A percentile compares a stretch with the other conserved stretches of the same genome.
Conservation (phyloP, 2,888 invertebrate species). For the Margaritifera margaritifera region DNA sequence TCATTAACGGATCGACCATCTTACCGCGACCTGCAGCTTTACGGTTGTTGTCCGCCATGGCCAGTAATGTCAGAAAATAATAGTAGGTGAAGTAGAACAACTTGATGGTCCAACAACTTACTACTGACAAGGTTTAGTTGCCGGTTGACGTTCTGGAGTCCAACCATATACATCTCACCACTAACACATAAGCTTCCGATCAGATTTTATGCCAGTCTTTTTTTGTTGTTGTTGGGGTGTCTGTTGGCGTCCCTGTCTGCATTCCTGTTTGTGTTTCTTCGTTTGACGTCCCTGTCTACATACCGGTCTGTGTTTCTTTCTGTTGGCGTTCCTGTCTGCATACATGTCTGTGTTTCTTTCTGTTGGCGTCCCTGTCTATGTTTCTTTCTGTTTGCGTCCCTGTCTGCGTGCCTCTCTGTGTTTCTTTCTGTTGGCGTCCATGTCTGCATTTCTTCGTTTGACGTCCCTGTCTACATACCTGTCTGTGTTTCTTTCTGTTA, state of each 20-base stretch:
- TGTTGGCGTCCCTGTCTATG: constrained; percentile 10
- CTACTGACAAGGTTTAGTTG: too few species aligned
- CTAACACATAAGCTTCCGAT: not conserved
- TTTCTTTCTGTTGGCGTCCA: constrained; percentile 3
- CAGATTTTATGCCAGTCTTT: constrained; percentile 12
- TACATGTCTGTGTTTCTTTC: constrained; percentile 12
- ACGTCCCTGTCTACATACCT: constrained; percentile 3
- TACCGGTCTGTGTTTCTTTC: not conserved
- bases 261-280: constrained; percentile 5
- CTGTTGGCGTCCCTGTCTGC: constrained; percentile 2
- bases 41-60: too few species aligned
- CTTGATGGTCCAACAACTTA: too few species aligned
- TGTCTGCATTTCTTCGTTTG: constrained; percentile 11
- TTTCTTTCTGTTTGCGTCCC: constrained; percentile 9
- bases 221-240: constrained; percentile 7
- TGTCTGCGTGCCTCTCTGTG: constrained; percentile 5
- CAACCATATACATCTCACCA: too few species aligned
- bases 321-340: not conserved
- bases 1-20: too few species aligned
- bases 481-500: not conserved
- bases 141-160: too few species aligned
- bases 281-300: constrained; percentile 6
- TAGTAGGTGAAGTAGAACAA: too few species aligned
- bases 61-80: too few species aligned
- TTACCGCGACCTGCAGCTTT: too few species aligned